Base-by-base conservation (phyloP, 2,888 invertebrate species). In the Copidosoma aretas region DNA sequence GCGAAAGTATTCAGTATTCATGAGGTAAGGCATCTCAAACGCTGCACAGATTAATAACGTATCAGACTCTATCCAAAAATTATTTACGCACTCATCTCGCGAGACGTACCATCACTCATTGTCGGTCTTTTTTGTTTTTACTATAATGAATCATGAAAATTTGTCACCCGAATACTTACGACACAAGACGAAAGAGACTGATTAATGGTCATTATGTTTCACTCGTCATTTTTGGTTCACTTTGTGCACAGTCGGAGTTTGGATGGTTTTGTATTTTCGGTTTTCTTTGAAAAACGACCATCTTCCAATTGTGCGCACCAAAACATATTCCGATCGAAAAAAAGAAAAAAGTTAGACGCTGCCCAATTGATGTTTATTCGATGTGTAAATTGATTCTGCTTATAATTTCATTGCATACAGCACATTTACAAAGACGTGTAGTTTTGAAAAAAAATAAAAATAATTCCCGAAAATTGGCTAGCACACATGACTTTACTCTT, bases 1-100 rank as follows among this genome's bases (percentile, higher is more conserved):
- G n/a, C 86, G 90, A 53, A 86, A 85, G 25, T 87, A 90, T 77
- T 88, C 93, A 0, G 84, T 84, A 41, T 77, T 85, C 12, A 91
- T 92, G 88, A 90, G 90, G 85, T 86, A 86, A 43, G 75, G 4
- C 3, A 41, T 53, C n/a, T 14, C 43, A 32, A 8, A 32, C 8
- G 32, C 32, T 8, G 8, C 32, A 32, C 32, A 32, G 8, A 5
- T 32, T 5, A 32, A 32, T 8, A 8, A 32, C 32, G 32, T 8
- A 32, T 32, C 4, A 32, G 32, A n/a, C n/a, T n/a, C 8, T 32
- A 32, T 32, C 8, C 32, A 32, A 32, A 3, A 32, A 32, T 32
- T 32, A 8, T 32, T 5, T 32, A 32, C 32, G 32, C 32, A 32
- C 32, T 32, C 32, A 32, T 32, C 4, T 5, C 32, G n/a, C n/a